phyloP scores from a whole-genome alignment of 2,797 vertebrate species.

The Atherinosoma microstoma region DNA sequence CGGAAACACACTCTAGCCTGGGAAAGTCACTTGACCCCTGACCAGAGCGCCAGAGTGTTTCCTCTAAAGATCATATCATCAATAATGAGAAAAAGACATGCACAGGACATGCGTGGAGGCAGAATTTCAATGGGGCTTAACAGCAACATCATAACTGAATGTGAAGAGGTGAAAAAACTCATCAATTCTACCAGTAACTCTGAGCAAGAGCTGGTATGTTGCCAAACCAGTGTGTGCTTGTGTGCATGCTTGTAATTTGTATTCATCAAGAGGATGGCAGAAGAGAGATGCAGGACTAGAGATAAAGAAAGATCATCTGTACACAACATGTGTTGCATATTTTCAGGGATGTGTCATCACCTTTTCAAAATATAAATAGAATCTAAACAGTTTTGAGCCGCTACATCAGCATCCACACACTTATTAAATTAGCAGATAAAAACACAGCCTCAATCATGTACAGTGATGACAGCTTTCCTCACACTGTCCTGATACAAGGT shows the following conservation, averaged over 20 bases:
- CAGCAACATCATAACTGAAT: slow-evolving; percentile 28
- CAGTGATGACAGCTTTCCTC: slow-evolving; percentile 11
- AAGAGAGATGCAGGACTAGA: slow-evolving; percentile 27
- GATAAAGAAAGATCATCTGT: slow-evolving; percentile 48
- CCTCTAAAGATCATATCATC: slow-evolving; percentile 76
- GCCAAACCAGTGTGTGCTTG: slow-evolving; percentile 65
- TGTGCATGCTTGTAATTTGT: slow-evolving; percentile 45
- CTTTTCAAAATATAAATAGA: neutral
- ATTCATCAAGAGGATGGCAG: slow-evolving; percentile 18
- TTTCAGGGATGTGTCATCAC: slow-evolving; percentile 23
- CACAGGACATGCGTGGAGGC: slow-evolving; percentile 15
- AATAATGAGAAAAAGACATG: slow-evolving; percentile 75
- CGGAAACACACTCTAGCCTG: slow-evolving; percentile 78
- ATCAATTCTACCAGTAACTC: slow-evolving; percentile 49
- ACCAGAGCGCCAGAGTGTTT: slow-evolving; percentile 74
- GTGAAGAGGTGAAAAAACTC: slow-evolving; percentile 30
- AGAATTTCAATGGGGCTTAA: slow-evolving; percentile 27
- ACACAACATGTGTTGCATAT: slow-evolving; percentile 24
- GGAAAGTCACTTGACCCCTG: slow-evolving; percentile 82
- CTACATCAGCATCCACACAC: neutral
- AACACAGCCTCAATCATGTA: slow-evolving; percentile 8
- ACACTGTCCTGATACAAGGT: slow-evolving; percentile 39
- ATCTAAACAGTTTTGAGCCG: neutral
- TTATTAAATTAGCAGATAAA: slow-evolving; percentile 1
- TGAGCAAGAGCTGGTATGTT: slow-evolving; percentile 64